Conservation (phyloP, 2,113 vertebrate species). For the Zosterops borbonicus region DNA sequence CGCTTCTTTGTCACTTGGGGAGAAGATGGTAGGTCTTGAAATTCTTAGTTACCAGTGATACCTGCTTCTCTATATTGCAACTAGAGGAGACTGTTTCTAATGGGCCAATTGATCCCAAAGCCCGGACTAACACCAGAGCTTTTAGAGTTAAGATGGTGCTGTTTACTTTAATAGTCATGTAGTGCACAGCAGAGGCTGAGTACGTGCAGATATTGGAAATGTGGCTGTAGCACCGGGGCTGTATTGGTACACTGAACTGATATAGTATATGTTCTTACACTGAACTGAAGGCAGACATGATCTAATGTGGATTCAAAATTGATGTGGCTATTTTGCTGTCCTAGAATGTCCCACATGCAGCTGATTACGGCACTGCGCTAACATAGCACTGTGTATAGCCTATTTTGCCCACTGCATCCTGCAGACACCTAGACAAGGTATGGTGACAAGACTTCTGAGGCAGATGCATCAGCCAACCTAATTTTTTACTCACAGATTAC, state of each 20-base stretch:
- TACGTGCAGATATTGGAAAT: neutral
- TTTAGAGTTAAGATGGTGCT: neutral
- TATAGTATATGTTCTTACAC: rapidly evolving
- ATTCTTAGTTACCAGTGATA: neutral
- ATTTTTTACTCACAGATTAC: neutral
- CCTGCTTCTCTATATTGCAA: neutral
- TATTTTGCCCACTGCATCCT: neutral
- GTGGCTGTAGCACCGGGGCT: neutral
- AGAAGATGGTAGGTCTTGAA: neutral
- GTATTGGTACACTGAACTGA: neutral
- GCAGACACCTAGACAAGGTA: neutral
- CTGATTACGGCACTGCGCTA: neutral
- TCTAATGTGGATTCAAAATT: neutral
- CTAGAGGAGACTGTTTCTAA: neutral
- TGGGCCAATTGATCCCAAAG: neutral
- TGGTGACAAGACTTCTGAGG: neutral
- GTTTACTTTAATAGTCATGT: neutral
- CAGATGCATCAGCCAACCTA: neutral
- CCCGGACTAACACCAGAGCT: neutral
- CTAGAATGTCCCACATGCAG: neutral
- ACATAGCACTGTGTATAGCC: neutral
- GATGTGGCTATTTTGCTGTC: neutral
- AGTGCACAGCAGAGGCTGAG: neutral
- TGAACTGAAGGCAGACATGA: neutral
- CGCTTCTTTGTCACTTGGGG: neutral